phyloP scores from a whole-genome alignment of 2,888 invertebrate genomes.

The Melikaiella ostensackeni region DNA sequence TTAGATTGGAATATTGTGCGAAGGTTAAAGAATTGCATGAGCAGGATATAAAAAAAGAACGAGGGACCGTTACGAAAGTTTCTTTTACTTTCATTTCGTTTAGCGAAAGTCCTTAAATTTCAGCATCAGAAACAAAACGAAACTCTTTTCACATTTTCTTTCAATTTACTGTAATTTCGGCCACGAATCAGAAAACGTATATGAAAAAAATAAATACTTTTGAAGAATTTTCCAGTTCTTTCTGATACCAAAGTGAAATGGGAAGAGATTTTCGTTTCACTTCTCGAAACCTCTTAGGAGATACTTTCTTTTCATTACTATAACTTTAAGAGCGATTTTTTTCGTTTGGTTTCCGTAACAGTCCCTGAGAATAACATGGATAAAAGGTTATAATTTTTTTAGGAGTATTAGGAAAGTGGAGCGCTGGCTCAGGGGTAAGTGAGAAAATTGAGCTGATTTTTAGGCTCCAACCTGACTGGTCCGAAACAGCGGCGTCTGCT shows the following conservation, averaged over 20 bases:
- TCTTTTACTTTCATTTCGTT: neutral
- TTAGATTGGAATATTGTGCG: conserved; percentile 16
- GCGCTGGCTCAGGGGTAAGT: conserved; percentile 73
- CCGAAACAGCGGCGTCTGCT: conserved; percentile 77
- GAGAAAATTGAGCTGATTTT: conserved; percentile 80
- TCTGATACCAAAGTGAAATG: no score
- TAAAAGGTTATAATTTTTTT: neutral
- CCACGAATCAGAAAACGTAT: no score
- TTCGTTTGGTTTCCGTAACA: neutral
- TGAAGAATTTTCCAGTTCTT: no score
- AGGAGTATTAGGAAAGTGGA: conserved; percentile 22
- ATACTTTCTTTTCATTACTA: no score
- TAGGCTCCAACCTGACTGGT: conserved; percentile 79
- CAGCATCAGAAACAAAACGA: neutral
- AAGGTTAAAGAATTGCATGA: conserved; percentile 27
- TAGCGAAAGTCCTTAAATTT: neutral
- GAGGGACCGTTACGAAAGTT: neutral
- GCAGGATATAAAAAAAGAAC: conserved; percentile 7
- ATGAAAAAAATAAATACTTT: no score
- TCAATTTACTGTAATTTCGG: no score
- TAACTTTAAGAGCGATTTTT: neutral
- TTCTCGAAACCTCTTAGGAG: no score
- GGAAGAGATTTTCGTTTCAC: no score
- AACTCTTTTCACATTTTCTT: no score
- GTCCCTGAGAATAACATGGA: neutral